Base-by-base conservation (phyloP, 2,113 vertebrate genomes). In the Copsychus sechellarum region DNA sequence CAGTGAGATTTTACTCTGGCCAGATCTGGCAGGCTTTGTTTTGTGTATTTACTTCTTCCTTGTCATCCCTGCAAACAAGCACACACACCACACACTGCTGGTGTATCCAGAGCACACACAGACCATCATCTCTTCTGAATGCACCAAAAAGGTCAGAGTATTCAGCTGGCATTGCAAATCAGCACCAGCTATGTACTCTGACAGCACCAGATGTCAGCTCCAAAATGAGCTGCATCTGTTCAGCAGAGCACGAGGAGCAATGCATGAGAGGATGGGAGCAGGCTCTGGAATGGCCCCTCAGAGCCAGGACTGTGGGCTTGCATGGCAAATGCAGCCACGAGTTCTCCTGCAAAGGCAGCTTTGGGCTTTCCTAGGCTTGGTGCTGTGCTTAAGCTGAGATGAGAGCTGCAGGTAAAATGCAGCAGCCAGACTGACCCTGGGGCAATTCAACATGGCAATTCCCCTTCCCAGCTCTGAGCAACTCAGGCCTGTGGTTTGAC, bases 181-280 rank as follows among this genome's bases (percentile, higher is more conserved):
- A 97, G 93, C 66, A 85, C 86, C 69, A 53, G 83, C 93, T 96
- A 94, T 95, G 40, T 78, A 12, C 92, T 90, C 95, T 94, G 93
- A 97, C 94, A 97, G 83, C 78, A 67, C 92, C 97, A 97, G 97
- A 96, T 97, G 97, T 93, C n/a, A 79, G 70, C 83, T 94, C 88
- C 69, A 56, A 94, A 96, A 93, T 57, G 81, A 96, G 80, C 24
- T 28, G 74, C 96, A 94, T 96, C 97, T 97, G 96, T 57, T 95
- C 86, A 21, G 87, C 56, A 19, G 57, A 5, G 80, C 71, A 73
- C 1, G 4, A 86, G 89, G 56, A 94, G 43, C 85, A 80, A 34
- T 45, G 76, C 83, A 72, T 26, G 65, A 1, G 12, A 51, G 80
- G 86, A 26, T 57, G 90, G 80, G 90, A 12, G 10, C 5, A 51